Base-by-base conservation (phyloP, 30 jellyfish, hydroid and myxozoan genomes). In the Chrysaora quinquecirrha region DNA sequence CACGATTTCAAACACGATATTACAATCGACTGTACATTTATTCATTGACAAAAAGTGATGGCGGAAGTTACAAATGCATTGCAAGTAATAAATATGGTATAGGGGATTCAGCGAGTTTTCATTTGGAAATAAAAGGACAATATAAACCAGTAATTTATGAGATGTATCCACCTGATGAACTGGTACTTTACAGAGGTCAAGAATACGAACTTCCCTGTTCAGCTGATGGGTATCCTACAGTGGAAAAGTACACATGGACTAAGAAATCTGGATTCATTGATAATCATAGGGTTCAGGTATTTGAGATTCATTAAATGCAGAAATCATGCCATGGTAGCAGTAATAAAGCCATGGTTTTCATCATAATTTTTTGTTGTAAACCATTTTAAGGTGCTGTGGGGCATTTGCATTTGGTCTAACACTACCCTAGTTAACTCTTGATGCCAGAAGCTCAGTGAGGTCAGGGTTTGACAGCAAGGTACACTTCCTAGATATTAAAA, bases 111-210 rank as follows among this genome's bases (percentile, higher is more conserved):
- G 80, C 21, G 12, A 22, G 58, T 18, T 60, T 65, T 18, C 23
- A 27, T 29, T 38, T 78, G 4, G 29, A 29, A 7, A 73, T 78
- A 12, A 24, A 3, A 4, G 1, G 22, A 21, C 31, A 4, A 20
- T 72, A n/a, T 29, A 64, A 9, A 4, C 89, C 89, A 7, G 58
- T 29, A 33, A 34, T 80, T n/a, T 34, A 3, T 48, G 54, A 25
- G 16, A 48, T 19, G 14, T 43, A 9, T 32, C 91, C 91, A 16
- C 91, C 91, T 0, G 48, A 48, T 25, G 34, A 63, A 34, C 63
- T 84, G 29, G 33, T 68, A 22, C 73, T 84, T 52, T 73, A 84
- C 48, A 50, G 1, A 1, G 95, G 88, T 9, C 87, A 84, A 33
- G 71, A 20, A 38, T 65, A 34, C 43, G 76, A 47, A 33, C 21